Evolutionary conservation across 2,888 invertebrate species (phyloP), one percentile per base, ranked within the genome.

Genomic region (Orthosia gothica): DNA sequence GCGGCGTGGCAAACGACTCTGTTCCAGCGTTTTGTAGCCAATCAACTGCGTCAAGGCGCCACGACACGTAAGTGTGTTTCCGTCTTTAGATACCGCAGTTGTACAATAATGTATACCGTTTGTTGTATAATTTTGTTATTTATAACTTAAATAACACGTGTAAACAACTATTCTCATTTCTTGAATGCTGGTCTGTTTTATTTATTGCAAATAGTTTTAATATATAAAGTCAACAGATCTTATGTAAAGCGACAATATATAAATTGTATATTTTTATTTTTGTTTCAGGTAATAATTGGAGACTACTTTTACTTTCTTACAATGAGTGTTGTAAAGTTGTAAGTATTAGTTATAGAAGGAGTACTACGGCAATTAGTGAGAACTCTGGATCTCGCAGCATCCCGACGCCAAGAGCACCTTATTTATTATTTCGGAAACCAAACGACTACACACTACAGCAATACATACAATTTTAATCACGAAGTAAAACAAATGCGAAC

Each of bases 271-370:
- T 63, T 49, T 1, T 79, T 85, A n/a, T 76, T 75, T 84, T 89
- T 90, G 87, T 92, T 92, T 68, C 90, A 92, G 92, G 92, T 92
- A 92, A 90, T 85, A 92, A 90, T 85, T 79, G 74, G 79, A 72
- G 76, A 62, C 78, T 81, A 18, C 23, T 74, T 72, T 76, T 70
- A 76, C 61, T 62, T 77, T 54, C 68, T 79, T 58, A 81, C 72
- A 83, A 87, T 84, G 71, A 79, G 69, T 74, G 66, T 72, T 59
- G 72, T 79, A 78, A 40, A 84, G 84, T 84, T 68, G 68, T 20
- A 52, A 55, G 71, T 54, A 63, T 49, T 40, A 49, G 15, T 54
- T 16, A n/a, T 7, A 23, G 5, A 13, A 59, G 11, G 9, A 47
- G n/a, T 50, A 18, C 5, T 13, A n/a, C 9, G 18, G 32, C 18